Evolutionary conservation across 2,113 vertebrate genomes (phyloP), one percentile per base, ranked within the genome.

Genomic region (Nibea coibor): DNA sequence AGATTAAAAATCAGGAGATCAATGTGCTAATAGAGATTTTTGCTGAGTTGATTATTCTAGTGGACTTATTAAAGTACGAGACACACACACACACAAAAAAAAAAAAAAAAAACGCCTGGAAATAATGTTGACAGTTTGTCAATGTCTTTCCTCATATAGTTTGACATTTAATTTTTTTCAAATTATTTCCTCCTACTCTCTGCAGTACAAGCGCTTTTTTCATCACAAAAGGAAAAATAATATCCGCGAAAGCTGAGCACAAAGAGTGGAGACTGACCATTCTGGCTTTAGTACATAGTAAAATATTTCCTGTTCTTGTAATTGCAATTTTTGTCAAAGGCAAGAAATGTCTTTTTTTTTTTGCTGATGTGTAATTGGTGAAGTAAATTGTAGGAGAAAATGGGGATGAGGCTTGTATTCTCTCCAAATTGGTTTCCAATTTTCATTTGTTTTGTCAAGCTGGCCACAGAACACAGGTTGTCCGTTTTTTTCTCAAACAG

Each of bases 381-480:
- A 78, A 81, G 77, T 75, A 80, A 91, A 78, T 67, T 83, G 75
- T 74, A 84, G 51, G 54, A 81, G 82, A 78, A 87, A 84, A 88
- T 80, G 59, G 48, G 70, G 78, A 87, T 74, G 70, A 68, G 78
- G 45, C 78, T 86, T 87, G 35, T 81, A 48, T 81, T 87, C 71
- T 72, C 72, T 82, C 66, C 63, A 88, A 88, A 90, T 89, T 86
- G 82, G 75, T 83, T 84, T 90, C 76, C 75, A 79, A 66, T 87
- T 90, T 89, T 88, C 75, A 84, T 91, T 90, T 88, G 79, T 84
- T 88, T 82, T 87, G 61, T 79, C 56, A 82, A 81, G 76, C 72
- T 90, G 86, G 73, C 83, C 28, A 65, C 45, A 69, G 68, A 87
- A 87, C 76, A 87, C 51, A 79, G 58, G 56, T 80, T 86, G 26